Conservation (phyloP, 1,140 invertebrate genomes). For the Bombus fervidus region DNA sequence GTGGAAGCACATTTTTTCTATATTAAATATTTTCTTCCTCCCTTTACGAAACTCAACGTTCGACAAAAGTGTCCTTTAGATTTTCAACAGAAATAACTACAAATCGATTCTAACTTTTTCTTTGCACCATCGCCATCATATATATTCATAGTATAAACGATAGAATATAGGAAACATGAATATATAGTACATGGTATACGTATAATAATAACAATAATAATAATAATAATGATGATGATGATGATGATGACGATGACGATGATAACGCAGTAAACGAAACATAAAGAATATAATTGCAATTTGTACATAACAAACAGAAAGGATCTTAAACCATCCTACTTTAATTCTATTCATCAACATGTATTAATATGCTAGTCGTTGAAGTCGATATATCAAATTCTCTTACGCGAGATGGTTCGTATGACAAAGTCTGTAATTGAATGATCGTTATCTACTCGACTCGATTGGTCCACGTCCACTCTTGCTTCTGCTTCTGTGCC, state of each 20-base stretch:
- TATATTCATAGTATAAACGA: too few species aligned
- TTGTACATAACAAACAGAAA: background rate
- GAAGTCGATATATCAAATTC: conserved; percentile 9
- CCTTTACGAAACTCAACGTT: too few species aligned
- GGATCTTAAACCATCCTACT: background rate
- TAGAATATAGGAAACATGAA: too few species aligned
- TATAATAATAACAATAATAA: background rate
- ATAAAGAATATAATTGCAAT: background rate
- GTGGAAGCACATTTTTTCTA: too few species aligned
- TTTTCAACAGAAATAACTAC: too few species aligned
- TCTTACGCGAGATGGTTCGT: background rate
- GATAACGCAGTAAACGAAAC: background rate
- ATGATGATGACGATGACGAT: too few species aligned
- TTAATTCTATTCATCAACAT: background rate
- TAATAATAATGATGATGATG: background rate
- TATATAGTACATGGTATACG: too few species aligned
- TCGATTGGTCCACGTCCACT: background rate
- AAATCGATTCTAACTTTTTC: too few species aligned
- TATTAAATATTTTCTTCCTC: too few species aligned
- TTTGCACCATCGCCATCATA: too few species aligned
- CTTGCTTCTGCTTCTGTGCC: background rate
- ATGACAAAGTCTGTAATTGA: conserved; percentile 32
- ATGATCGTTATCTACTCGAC: conserved; percentile 21
- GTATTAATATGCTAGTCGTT: background rate
- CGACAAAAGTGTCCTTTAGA: too few species aligned